Conservation (phyloP, 2,797 vertebrate species). For the Sebastes minor region DNA sequence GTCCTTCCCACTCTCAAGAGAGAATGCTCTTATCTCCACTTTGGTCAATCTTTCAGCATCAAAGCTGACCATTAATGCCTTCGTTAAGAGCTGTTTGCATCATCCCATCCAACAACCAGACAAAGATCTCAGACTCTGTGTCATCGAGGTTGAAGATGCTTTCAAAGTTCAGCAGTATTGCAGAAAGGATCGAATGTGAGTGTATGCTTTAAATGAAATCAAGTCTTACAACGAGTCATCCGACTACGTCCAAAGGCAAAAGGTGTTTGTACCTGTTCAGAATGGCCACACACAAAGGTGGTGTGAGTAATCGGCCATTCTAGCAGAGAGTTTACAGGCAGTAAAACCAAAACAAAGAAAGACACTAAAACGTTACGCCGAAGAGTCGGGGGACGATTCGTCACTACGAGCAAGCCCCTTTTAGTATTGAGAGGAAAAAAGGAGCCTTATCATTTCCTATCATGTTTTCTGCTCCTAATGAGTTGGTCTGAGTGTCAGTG, state of each 20-base stretch:
- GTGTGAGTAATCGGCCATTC: not conserved
- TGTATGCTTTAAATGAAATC: not conserved
- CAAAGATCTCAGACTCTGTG: not conserved
- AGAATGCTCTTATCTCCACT: not conserved
- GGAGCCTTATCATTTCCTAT: not conserved
- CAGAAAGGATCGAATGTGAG: not conserved
- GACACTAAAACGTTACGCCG: not conserved
- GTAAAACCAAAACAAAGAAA: not conserved
- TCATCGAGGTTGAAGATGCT: not conserved
- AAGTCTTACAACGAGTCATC: not conserved
- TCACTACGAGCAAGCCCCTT: too few relatives aligned
- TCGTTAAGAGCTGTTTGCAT: not conserved
- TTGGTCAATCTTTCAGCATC: not conserved
- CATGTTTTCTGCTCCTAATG: slow-evolving; percentile 15
- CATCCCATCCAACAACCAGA: not conserved
- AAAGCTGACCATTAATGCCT: not conserved
- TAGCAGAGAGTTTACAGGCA: not conserved
- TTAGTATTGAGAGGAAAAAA: not conserved
- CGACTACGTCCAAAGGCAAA: not conserved
- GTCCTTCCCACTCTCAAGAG: not conserved
- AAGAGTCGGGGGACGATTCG: too few relatives aligned
- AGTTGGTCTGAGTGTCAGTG: not conserved
- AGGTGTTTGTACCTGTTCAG: not conserved
- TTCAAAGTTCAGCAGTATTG: not conserved
- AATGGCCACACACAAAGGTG: not conserved